phyloP scores from a whole-genome alignment of 2,113 vertebrate genomes.

The Ptilonorhynchus violaceus region DNA sequence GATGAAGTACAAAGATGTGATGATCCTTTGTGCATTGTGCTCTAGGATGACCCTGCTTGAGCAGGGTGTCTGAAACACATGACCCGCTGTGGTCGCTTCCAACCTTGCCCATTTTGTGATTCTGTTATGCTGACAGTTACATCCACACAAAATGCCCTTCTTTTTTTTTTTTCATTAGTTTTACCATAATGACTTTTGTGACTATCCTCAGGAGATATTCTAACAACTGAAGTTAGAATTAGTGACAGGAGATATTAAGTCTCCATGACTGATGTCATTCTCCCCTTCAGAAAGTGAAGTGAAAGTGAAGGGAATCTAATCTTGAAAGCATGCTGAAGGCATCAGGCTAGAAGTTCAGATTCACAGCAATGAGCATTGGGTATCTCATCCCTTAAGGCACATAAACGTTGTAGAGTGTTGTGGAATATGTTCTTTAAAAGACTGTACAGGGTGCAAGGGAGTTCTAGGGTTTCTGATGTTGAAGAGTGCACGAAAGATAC shows the following conservation, averaged over 20 bases:
- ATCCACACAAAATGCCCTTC: neutral
- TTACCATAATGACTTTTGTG: neutral
- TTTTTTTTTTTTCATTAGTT: neutral
- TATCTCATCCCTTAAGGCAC: neutral
- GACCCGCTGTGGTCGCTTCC: neutral
- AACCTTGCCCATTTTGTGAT: neutral
- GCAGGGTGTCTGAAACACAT: neutral
- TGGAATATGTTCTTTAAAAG: neutral
- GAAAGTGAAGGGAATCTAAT: neutral
- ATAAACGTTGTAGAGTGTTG: neutral
- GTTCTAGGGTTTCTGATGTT: neutral
- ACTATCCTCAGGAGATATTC: neutral
- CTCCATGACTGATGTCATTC: neutral
- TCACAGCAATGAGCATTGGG: neutral
- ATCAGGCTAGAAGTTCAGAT: neutral
- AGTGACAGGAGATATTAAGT: neutral
- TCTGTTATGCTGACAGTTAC: neutral
- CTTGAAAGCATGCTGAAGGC: neutral
- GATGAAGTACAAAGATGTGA: neutral
- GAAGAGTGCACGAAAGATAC: neutral
- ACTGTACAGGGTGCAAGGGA: neutral
- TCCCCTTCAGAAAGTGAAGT: neutral
- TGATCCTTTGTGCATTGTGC: too few species aligned
- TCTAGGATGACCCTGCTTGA: neutral
- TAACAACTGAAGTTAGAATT: neutral